These are phyloP conservation scores for Kuschelorhynchus macadamiae DNA, from an alignment of 2,888 invertebrate genomes.

Conservation along the genomic window DNA sequence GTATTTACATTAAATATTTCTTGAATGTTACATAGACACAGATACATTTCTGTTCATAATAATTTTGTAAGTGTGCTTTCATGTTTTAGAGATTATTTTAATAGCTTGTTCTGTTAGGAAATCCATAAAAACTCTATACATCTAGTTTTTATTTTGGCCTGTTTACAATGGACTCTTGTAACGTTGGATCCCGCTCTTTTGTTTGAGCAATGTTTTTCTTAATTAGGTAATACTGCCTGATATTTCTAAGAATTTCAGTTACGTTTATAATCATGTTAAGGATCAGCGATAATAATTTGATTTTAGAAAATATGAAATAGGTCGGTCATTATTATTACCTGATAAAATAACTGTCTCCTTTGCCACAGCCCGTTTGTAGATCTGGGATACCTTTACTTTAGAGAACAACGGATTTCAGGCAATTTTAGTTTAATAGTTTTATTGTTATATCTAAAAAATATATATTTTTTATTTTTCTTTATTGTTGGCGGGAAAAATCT, in stretches of 20 bases:
- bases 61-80: slow-evolving; percentile 75
- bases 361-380: too few species aligned
- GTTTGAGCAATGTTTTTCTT: slow-evolving; percentile 62
- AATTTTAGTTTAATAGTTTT: too few species aligned
- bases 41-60: slow-evolving; percentile 77
- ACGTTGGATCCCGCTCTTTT: slow-evolving; percentile 68
- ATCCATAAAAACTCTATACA: slow-evolving; percentile 54
- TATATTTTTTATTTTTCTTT: too few species aligned
- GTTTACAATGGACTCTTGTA: slow-evolving; percentile 66
- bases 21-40: slow-evolving; percentile 79
- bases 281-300: too few species aligned
- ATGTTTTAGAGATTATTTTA: slow-evolving; percentile 58
- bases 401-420: too few species aligned
- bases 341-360: too few species aligned
- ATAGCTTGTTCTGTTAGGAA: slow-evolving; percentile 65
- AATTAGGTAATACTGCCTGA: slow-evolving; percentile 11
- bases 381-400: too few species aligned
- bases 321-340: too few species aligned
- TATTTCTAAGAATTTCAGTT: neutral
- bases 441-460: too few species aligned
- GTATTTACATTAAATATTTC: slow-evolving; percentile 76
- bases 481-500: slow-evolving; percentile 30
- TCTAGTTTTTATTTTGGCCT: slow-evolving; percentile 52
- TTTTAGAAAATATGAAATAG: too few species aligned
- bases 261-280: too few species aligned